Conservation (phyloP, 2,113 vertebrate genomes). For the Lampris megalopsis region DNA sequence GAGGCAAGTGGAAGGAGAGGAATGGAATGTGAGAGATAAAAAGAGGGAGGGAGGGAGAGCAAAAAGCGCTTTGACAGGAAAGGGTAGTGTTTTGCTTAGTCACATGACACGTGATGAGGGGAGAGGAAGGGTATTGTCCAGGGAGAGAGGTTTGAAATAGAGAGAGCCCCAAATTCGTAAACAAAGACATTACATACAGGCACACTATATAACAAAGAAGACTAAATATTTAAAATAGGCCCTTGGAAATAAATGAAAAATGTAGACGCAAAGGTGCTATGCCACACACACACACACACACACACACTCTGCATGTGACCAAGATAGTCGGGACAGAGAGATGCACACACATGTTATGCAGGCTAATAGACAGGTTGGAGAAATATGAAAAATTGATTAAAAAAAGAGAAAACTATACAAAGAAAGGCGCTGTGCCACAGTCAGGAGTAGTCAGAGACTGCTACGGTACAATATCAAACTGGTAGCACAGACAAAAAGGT, state of each 20-base stretch:
- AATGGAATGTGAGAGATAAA: constrained; percentile 1
- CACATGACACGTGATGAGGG: neutral
- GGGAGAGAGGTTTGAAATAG: neutral
- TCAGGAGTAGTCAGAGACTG: too few relatives aligned
- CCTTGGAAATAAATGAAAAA: constrained; percentile 35
- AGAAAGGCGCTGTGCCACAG: too few relatives aligned
- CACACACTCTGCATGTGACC: neutral
- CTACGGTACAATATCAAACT: too few relatives aligned
- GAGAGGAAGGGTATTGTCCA: neutral
- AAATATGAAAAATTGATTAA: too few relatives aligned
- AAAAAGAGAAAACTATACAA: too few relatives aligned
- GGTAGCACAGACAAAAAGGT: too few relatives aligned
- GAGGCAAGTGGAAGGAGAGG: constrained; percentile 38
- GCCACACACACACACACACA: neutral
- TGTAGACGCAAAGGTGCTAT: neutral
- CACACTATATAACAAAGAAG: too few relatives aligned
- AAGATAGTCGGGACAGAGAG: neutral
- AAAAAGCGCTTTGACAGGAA: too few relatives aligned
- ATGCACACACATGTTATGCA: neutral
- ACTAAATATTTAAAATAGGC: neutral
- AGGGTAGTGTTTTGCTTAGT: neutral
- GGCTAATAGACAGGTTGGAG: too few relatives aligned
- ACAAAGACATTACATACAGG: neutral
- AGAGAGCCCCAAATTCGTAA: neutral
- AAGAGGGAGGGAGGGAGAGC: neutral